A percentile compares a stretch with the other conserved stretches of the same genome.
These are phyloP conservation scores for Salticus scenicus DNA, from an alignment of 2,888 invertebrate species.

Conservation along the genomic window DNA sequence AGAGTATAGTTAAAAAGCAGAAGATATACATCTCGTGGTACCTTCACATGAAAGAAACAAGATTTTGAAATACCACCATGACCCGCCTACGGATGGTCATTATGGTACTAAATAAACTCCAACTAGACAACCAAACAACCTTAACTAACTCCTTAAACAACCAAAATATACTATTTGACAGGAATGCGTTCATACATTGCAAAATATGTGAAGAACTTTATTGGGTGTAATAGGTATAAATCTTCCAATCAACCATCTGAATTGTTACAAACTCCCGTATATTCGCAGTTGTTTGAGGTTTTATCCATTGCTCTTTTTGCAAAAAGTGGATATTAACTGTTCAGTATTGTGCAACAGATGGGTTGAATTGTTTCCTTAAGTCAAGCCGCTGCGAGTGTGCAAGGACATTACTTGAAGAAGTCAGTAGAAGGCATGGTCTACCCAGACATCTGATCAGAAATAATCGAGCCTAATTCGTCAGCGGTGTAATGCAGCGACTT, in stretches of 20 bases:
- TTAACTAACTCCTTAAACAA: too few relatives aligned
- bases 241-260: conserved; percentile 5
- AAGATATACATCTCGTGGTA: too few relatives aligned
- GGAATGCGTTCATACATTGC: conserved; percentile 47
- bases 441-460: not conserved
- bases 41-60: too few relatives aligned
- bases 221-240: not conserved
- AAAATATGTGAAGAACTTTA: conserved; percentile 2
- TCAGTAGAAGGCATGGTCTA: not conserved
- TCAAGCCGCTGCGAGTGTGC: not conserved
- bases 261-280: not conserved
- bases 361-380: not conserved
- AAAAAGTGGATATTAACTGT: conserved; percentile 7
- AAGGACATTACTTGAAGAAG: not conserved
- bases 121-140: too few relatives aligned
- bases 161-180: conserved; percentile 50
- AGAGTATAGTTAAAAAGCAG: too few relatives aligned
- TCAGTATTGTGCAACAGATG: not conserved
- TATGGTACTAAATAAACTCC: too few relatives aligned
- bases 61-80: too few relatives aligned
- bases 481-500: not conserved
- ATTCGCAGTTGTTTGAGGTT: not conserved
- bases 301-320: too few relatives aligned
- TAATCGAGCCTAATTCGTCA: not conserved
- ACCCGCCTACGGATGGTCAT: too few relatives aligned